Evolutionary conservation across 1,140 invertebrate species (phyloP).

Genomic region (Procambarus virginalis): DNA sequence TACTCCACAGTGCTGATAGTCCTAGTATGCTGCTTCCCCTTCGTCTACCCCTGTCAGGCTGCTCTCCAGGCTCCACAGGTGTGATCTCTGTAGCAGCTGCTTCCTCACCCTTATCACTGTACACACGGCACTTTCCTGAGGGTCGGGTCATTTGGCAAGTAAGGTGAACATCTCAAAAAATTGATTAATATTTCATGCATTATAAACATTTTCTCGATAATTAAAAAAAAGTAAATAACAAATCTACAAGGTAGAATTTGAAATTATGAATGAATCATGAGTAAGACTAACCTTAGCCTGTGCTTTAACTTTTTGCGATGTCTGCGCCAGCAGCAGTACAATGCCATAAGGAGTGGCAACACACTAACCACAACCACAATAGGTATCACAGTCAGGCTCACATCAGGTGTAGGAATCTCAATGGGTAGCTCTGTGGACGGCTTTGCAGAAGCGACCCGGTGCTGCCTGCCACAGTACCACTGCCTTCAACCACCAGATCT

Average conservation of each 20-base stretch:
- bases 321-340: slow-evolving; percentile 25
- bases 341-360: background rate
- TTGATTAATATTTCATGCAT: no score
- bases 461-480: background rate
- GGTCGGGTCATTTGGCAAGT: no score
- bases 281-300: slow-evolving; percentile 22
- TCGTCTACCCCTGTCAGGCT: background rate
- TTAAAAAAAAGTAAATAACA: background rate
- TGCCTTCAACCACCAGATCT: slow-evolving; percentile 20
- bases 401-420: background rate
- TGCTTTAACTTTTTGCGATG: slow-evolving; percentile 1
- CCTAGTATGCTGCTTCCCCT: slow-evolving; percentile 19
- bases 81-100: slow-evolving; percentile 37
- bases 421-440: background rate
- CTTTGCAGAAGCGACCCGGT: no score
- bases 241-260: background rate
- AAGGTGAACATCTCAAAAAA: no score
- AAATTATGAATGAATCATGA: background rate
- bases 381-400: slow-evolving; percentile 21
- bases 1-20: slow-evolving; percentile 35
- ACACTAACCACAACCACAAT: slow-evolving; percentile 21
- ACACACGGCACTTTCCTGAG: slow-evolving; percentile 55
- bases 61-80: slow-evolving; percentile 22
- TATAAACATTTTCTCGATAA: no score
- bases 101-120: slow-evolving; percentile 59